Evolutionary conservation across 2,113 vertebrate species (phyloP), one percentile per base, ranked within the genome.

Genomic region (Triplophysa tibetana): DNA sequence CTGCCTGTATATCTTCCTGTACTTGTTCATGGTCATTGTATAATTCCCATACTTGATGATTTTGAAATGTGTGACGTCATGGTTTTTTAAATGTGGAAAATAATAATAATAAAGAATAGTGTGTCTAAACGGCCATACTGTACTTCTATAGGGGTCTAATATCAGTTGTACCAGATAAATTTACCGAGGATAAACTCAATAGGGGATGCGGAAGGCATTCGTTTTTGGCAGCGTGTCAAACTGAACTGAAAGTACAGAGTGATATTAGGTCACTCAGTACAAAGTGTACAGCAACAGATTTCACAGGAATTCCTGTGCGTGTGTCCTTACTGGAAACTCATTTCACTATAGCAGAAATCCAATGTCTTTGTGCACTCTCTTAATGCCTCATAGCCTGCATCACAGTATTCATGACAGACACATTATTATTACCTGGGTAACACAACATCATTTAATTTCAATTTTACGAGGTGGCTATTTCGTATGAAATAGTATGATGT

Each of bases 201-300:
- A n/a, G 24, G 48, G 2, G 1, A n/a, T 2, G 19, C 29, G 10
- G 4, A 70, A 19, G 1, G 9, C 68, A 52, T 70, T 50, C 0
- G 5, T 26, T 52, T 19, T 19, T 56, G 48, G 26, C 38, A 76
- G 29, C n/a, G 10, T 23, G n/a, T 24, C 1, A 21, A 41, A 41
- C 12, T 67, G 8, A 83, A 83, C n/a, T n/a, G n/a, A n/a, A n/a
- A 61, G 87, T 85, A 86, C 87, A 88, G 26, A 2, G 26, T 72
- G 79, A 85, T 81, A 80, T 83, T 78, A 33, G 77, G 74, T 85
- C 79, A 23, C 70, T 43, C 29, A 64, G 29, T 45, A 10, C 68
- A 75, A 13, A 33, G 17, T 56, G 24, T 54, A 33, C 68, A 33
- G 52, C 17, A 17, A 72, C 38, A 72, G 21, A 56, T 38, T 38